Evolutionary conservation across 1,140 invertebrate genomes (phyloP).

Genomic region (Trypoxylus dichotomus): DNA sequence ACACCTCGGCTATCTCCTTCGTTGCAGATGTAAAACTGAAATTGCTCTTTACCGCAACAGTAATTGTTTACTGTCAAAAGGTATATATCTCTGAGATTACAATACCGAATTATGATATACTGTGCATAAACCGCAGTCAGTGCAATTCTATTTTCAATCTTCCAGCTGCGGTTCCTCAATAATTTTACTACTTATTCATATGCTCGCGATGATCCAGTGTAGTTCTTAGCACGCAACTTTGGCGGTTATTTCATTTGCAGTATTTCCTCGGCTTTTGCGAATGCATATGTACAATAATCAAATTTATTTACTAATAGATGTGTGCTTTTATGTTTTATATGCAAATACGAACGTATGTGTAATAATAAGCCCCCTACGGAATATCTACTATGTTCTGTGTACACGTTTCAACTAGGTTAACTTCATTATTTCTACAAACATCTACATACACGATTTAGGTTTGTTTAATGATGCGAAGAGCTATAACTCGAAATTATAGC

Average conservation of each 20-base stretch:
- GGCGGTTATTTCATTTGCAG: not conserved
- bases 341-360: too few relatives aligned
- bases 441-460: not conserved
- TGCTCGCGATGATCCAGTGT: not conserved
- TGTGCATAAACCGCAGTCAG: constrained; percentile 12
- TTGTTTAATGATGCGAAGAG: not conserved
- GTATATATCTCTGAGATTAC: constrained; percentile 19
- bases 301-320: too few relatives aligned
- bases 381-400: not conserved
- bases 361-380: not conserved
- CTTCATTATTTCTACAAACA: too few relatives aligned
- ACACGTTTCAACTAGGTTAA: not conserved
- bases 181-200: not conserved
- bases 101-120: constrained; percentile 22
- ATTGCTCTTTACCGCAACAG: constrained; percentile 21
- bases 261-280: not conserved
- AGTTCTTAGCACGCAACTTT: not conserved
- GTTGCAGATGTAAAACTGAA: not conserved
- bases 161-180: not conserved
- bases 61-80: constrained; percentile 26
- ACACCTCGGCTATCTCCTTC: not conserved
- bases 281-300: too few relatives aligned
- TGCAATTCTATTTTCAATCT: constrained; percentile 6
- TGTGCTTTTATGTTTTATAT: too few relatives aligned
- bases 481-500: not conserved